phyloP scores from a whole-genome alignment of 2,797 vertebrate genomes.

The Carapus acus region DNA sequence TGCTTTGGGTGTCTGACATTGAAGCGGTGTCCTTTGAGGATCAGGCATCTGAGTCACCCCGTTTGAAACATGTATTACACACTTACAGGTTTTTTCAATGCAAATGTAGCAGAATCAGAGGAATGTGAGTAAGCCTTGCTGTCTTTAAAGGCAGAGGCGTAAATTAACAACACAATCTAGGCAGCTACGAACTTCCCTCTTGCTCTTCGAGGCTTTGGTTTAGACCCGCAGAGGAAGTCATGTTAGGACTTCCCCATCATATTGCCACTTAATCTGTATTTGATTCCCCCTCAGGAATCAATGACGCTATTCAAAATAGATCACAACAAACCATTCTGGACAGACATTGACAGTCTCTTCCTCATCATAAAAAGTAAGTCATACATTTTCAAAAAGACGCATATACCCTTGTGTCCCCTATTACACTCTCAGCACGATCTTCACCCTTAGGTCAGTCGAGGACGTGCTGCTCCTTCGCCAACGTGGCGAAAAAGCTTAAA shows the following conservation, averaged over 20 bases:
- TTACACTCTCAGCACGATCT: too few species aligned
- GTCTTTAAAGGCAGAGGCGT: constrained; percentile 26
- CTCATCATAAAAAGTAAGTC: too few species aligned
- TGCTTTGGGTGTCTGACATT: neutral
- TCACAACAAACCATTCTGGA: neutral
- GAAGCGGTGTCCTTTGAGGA: constrained; percentile 2
- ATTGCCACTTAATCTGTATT: too few species aligned
- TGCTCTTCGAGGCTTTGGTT: constrained; percentile 14
- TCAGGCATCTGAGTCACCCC: neutral
- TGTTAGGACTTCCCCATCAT: too few species aligned
- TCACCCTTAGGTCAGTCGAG: neutral
- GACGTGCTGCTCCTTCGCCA: neutral
- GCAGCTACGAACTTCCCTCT: constrained; percentile 11
- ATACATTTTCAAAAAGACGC: too few species aligned
- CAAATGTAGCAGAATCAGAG: constrained; percentile 21
- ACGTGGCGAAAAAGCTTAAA: neutral
- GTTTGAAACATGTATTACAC: neutral
- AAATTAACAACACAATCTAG: neutral
- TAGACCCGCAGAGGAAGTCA: neutral
- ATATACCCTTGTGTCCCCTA: too few species aligned
- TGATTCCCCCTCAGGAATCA: too few species aligned
- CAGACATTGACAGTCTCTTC: too few species aligned
- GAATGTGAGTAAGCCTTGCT: constrained; percentile 15
- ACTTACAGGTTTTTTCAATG: constrained; percentile 11
- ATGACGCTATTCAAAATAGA: too few species aligned